Conservation (phyloP, 2,113 vertebrate genomes). For the Albula goreensis region DNA sequence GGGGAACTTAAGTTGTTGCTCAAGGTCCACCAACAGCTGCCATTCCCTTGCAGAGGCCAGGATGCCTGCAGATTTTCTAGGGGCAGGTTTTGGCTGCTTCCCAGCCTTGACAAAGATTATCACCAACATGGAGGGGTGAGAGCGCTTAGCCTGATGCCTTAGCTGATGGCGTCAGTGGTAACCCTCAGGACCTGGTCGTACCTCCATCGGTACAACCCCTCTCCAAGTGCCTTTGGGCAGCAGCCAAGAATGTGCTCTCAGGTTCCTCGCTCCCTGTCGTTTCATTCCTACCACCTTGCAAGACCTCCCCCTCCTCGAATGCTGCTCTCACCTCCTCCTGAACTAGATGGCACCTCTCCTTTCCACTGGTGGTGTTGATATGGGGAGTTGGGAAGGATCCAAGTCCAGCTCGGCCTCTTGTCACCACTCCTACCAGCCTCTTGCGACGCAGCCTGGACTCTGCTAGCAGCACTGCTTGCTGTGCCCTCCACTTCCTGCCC, state of each 20-base stretch:
- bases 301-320: not conserved
- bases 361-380: not conserved
- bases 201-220: not conserved
- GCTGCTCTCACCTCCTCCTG: conserved; percentile 8
- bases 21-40: conserved; percentile 33
- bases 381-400: not conserved
- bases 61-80: not conserved
- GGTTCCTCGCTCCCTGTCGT: conserved; percentile 14
- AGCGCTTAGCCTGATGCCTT: not conserved
- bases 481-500: conserved; percentile 16
- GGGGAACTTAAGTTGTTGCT: too few relatives aligned
- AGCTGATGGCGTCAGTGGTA: conserved; percentile 3
- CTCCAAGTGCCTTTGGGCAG: not conserved
- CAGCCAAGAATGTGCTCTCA: conserved; percentile 2
- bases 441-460: not conserved
- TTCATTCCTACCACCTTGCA: conserved; percentile 3
- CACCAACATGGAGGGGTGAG: not conserved
- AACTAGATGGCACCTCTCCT: not conserved
- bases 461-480: not conserved
- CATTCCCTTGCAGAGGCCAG: conserved; percentile 31
- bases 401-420: not conserved
- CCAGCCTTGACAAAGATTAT: not conserved
- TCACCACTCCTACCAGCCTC: not conserved
- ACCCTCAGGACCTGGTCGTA: conserved; percentile 10
- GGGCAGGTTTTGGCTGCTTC: not conserved